Evolutionary conservation across 2,113 vertebrate species (phyloP), one percentile per base, ranked within the genome.

Genomic region (Semnornis frantzii): DNA sequence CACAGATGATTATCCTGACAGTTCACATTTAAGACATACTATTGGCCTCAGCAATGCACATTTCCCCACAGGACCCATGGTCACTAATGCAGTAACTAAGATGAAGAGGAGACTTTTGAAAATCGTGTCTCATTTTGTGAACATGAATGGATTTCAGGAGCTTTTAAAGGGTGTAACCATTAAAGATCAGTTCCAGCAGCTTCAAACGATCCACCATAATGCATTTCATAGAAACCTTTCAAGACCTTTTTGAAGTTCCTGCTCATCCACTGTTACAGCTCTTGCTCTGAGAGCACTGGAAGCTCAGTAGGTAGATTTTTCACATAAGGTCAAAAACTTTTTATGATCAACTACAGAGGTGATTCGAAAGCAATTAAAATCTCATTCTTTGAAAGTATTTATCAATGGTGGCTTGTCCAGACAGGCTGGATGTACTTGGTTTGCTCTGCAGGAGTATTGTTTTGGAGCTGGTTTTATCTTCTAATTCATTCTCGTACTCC

Each of bases 161-260:
- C 34, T 54, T 94, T 82, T 82, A 30, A 87, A 87, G 42, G 50
- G 8, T 59, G 9, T 44, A 75, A 31, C 64, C 86, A 85, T 81
- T 85, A 92, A 71, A 62, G 52, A 68, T 87, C 58, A 84, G 60
- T 48, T 94, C 39, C 52, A 94, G 90, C 69, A 78, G n/a, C 68
- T 96, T 79, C 82, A 93, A 95, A 96, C 10, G 5, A 74, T 81
- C 27, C 33, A 65, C 60, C 37, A 82, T 15, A 63, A 74, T 27
- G 10, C 60, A 33, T 82, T 96, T 89, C 78, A 79, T 23, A 57
- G 94, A 95, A 90, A 14, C 50, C 18, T 84, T 92, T 71, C 92
- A 82, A 94, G 31, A 80, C 15, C 34, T 80, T 86, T 95, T 58
- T 74, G 59, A 91, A 86, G 60, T 78, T 94, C 59, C 64, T 89